Evolutionary conservation across 2,888 invertebrate species (phyloP).

Genomic region (Dioctria rufipes): DNA sequence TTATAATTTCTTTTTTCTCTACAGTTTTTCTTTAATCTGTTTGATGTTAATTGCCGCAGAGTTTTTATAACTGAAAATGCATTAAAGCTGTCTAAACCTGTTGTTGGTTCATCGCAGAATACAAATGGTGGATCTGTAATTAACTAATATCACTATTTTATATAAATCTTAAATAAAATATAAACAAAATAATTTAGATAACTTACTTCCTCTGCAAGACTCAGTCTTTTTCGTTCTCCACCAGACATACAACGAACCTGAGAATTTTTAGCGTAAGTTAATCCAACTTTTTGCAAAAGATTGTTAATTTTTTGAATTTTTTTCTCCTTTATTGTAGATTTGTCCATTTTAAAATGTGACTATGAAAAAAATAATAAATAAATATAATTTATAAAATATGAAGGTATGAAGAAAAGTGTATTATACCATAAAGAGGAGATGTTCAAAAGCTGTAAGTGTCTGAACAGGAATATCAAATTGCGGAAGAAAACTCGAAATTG

Average conservation of each 20-base stretch:
- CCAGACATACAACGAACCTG: conserved; percentile 86
- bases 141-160: conserved; percentile 73
- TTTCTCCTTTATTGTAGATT: conserved; percentile 70
- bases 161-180: conserved; percentile 8
- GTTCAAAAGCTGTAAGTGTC: conserved; percentile 84
- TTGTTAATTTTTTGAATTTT: conserved; percentile 67
- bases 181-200: conserved; percentile 10
- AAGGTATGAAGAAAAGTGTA: not conserved
- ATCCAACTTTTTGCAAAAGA: conserved; percentile 76
- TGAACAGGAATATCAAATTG: conserved; percentile 88
- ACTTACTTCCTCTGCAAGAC: conserved; percentile 87
- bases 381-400: conserved; percentile 11
- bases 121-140: conserved; percentile 90
- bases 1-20: not conserved
- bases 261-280: conserved; percentile 80
- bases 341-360: conserved; percentile 85
- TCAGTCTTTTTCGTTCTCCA: conserved; percentile 89
- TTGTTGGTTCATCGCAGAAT: conserved; percentile 96
- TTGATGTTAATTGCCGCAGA: conserved; percentile 75
- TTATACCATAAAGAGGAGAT: conserved; percentile 87
- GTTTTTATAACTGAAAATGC: conserved; percentile 86
- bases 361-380: conserved; percentile 67
- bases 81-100: conserved; percentile 91
- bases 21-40: conserved; percentile 49
- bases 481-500: conserved; percentile 88